Conservation (phyloP, 2,113 vertebrate genomes). For the Verasper variegatus region DNA sequence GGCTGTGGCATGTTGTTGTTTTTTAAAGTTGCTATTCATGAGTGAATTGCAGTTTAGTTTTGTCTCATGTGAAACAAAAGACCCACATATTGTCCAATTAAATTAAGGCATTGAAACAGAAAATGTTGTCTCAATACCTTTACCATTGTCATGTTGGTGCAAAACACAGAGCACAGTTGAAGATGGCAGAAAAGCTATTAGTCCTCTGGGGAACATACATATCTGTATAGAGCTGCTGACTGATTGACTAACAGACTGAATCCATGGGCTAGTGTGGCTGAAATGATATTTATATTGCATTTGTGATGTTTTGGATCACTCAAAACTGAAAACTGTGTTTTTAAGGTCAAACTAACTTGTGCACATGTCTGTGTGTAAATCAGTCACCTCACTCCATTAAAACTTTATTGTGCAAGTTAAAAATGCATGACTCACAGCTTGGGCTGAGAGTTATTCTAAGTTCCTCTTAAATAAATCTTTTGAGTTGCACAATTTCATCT, state of each 20-base stretch:
- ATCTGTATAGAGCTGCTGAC: too few species aligned
- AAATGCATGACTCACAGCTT: conserved; percentile 22
- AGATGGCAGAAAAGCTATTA: too few species aligned
- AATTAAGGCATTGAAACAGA: not conserved
- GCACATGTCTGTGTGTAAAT: conserved; percentile 21
- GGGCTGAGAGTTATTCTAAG: conserved; percentile 6
- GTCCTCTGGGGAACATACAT: too few species aligned
- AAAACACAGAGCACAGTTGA: too few species aligned
- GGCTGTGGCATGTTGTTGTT: not conserved
- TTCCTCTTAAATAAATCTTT: not conserved
- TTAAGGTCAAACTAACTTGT: conserved; percentile 17
- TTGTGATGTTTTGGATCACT: conserved; percentile 13
- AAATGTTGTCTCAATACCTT: not conserved
- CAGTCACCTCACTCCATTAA: conserved; percentile 19
- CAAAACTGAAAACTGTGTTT: conserved; percentile 1
- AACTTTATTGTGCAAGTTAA: conserved; percentile 29
- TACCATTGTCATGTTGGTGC: not conserved
- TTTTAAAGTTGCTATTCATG: not conserved
- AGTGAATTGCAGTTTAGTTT: not conserved
- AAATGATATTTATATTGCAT: not conserved
- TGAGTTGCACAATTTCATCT: not conserved
- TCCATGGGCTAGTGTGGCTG: too few species aligned
- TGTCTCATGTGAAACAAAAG: not conserved
- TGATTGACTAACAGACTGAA: too few species aligned
- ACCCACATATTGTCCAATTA: not conserved